A percentile compares a stretch with the other conserved stretches of the same genome.
phyloP scores from a whole-genome alignment of 2,888 invertebrate species.

The Scaptomyza tumidula region DNA sequence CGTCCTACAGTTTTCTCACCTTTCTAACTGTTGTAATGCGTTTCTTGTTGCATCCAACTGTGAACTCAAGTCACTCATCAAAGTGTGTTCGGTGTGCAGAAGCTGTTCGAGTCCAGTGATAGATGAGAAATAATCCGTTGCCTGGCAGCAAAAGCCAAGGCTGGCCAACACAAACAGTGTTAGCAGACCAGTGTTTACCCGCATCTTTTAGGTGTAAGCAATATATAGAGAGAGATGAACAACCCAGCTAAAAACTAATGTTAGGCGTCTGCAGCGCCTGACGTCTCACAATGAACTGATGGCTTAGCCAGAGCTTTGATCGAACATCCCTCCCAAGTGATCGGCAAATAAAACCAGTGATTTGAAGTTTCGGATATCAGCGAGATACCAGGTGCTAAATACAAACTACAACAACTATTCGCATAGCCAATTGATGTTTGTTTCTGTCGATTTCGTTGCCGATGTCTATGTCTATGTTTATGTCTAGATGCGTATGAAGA shows the following conservation, averaged over 20 bases:
- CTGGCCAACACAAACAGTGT: conserved; percentile 40
- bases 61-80: conserved; percentile 65
- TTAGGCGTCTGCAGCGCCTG: conserved; percentile 48
- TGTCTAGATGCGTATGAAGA: conserved; percentile 20
- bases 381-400: conserved; percentile 53
- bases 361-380: conserved; percentile 33
- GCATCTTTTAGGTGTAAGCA: conserved; percentile 26
- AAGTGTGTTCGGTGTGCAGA: conserved; percentile 73
- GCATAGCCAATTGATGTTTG: conserved; percentile 53
- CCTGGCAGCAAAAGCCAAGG: conserved; percentile 24
- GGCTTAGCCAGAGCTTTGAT: neutral
- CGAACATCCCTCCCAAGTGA: conserved; percentile 44
- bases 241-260: conserved; percentile 11
- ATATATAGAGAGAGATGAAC: conserved; percentile 3
- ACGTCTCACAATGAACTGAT: conserved; percentile 66
- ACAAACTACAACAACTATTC: conserved; percentile 36
- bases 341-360: conserved; percentile 48
- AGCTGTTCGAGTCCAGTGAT: conserved; percentile 76
- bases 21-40: conserved; percentile 64
- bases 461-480: conserved; percentile 14
- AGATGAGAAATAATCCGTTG: conserved; percentile 79
- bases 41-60: conserved; percentile 59
- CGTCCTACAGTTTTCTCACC: conserved; percentile 51
- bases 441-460: neutral
- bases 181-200: conserved; percentile 5